Conservation (phyloP, 1,140 invertebrate genomes). For the Camponotus floridanus region DNA sequence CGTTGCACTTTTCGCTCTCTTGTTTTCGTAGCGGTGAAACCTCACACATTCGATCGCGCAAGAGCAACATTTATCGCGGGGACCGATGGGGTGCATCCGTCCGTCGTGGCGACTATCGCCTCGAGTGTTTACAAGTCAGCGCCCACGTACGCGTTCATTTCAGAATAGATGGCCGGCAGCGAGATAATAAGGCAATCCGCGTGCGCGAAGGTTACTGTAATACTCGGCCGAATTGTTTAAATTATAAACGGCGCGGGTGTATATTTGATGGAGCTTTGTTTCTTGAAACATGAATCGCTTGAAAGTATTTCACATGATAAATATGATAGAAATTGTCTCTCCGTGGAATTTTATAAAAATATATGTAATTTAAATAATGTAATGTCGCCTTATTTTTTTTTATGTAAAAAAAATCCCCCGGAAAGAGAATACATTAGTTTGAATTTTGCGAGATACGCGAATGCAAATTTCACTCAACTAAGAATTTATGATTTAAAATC, state of each 20-base stretch:
- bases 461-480: not conserved
- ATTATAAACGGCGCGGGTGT: not conserved
- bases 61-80: slow-evolving; percentile 53
- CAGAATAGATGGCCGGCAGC: slow-evolving; percentile 68
- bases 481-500: not conserved
- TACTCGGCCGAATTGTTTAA: not conserved
- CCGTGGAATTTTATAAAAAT: not conserved
- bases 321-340: too few species aligned
- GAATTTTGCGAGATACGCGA: not conserved
- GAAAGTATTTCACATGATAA: not conserved
- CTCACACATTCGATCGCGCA: slow-evolving; percentile 48
- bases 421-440: not conserved
- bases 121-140: slow-evolving; percentile 54
- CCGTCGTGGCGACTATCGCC: slow-evolving; percentile 45
- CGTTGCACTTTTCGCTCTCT: not conserved
- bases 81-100: slow-evolving; percentile 23
- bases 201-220: slow-evolving; percentile 24
- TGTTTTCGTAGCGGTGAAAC: slow-evolving; percentile 19
- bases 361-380: not conserved
- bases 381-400: not conserved
- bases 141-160: slow-evolving; percentile 67
- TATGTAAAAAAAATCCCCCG: not conserved
- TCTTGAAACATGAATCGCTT: not conserved
- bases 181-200: slow-evolving; percentile 76
- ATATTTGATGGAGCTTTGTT: slow-evolving; percentile 15